Evolutionary conservation across 2,113 vertebrate species (phyloP).

Genomic region (chimpanzee (Pan troglodytes)): NHGRI_mPanTro3-v2.1_pri NC_072398.2:216010501-216011000

Average conservation of each 20-base stretch:
- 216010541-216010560: neutral
- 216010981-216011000: neutral
- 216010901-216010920: neutral
- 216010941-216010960: neutral
- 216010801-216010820: neutral
- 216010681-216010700: neutral
- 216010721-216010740: neutral
- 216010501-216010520: neutral
- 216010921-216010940: neutral
- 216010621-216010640: neutral
- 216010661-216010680: neutral
- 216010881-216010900: too few relatives aligned
- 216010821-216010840: too few relatives aligned
- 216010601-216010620: neutral
- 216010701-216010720: neutral
- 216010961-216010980: neutral
- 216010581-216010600: neutral
- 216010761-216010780: neutral
- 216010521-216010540: neutral
- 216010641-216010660: neutral
- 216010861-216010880: neutral
- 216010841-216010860: rapidly evolving
- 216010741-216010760: neutral
- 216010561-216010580: neutral
- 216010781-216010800: neutral